Evolutionary conservation across 1,140 invertebrate species (phyloP).

Genomic region (Drosophila sp.): DNA sequence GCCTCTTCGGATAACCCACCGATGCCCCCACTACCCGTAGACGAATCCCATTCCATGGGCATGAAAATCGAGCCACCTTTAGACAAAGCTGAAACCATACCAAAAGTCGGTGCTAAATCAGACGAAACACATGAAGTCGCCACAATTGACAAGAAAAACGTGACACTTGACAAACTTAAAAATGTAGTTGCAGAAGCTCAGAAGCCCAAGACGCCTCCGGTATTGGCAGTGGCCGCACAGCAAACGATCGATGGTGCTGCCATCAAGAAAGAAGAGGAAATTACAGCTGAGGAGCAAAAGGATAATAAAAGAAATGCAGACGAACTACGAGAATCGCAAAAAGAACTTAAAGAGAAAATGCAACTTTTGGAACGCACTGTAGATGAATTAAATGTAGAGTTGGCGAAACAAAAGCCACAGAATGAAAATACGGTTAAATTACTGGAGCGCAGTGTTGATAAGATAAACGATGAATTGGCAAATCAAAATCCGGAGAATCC

Average conservation of each 20-base stretch:
- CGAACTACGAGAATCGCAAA: conserved; percentile 83
- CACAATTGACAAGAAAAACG: conserved; percentile 30
- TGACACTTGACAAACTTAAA: conserved; percentile 7
- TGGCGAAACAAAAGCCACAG: conserved; percentile 77
- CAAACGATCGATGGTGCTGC: conserved; percentile 75
- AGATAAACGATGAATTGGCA: conserved; percentile 85
- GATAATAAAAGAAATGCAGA: conserved; percentile 84
- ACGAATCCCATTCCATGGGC: conserved; percentile 58
- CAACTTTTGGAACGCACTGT: conserved; percentile 85
- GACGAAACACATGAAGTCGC: background rate
- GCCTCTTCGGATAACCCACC: conserved; percentile 60
- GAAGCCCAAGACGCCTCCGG: background rate
- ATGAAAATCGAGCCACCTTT: conserved; percentile 20
- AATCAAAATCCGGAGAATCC: conserved; percentile 69
- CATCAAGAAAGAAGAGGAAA: conserved; percentile 86
- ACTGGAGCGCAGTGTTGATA: conserved; percentile 84
- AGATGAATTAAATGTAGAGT: conserved; percentile 85
- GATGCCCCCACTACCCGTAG: conserved; percentile 68
- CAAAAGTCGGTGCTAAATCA: conserved; percentile 6
- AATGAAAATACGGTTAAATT: conserved; percentile 85
- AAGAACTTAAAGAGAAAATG: conserved; percentile 86
- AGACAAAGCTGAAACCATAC: conserved; percentile 7
- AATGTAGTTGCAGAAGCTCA: background rate
- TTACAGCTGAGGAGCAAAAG: conserved; percentile 85
- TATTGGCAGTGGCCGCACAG: conserved; percentile 7